These are phyloP conservation scores for Sitta europaea DNA, from an alignment of 2,113 vertebrate genomes.

Conservation along the genomic window DNA sequence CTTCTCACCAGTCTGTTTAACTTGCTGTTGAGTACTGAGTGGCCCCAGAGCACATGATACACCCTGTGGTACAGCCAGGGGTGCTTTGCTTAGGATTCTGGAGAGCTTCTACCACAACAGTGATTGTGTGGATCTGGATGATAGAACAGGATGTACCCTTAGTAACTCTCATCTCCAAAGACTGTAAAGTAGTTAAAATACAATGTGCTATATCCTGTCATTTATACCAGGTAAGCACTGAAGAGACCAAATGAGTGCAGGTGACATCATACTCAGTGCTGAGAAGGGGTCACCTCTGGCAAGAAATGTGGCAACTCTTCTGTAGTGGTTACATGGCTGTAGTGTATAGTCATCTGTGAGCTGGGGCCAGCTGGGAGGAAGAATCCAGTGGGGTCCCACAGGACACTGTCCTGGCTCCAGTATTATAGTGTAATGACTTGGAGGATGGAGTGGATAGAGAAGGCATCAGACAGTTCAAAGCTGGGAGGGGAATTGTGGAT, in stretches of 20 bases:
- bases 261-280: background rate
- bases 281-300: slow-evolving; percentile 16
- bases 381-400: slow-evolving; percentile 7
- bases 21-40: background rate
- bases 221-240: background rate
- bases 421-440: background rate
- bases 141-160: background rate
- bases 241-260: background rate
- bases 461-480: slow-evolving; percentile 29
- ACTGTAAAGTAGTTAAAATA: background rate
- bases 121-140: background rate
- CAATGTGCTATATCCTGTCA: background rate
- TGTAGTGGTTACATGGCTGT: background rate
- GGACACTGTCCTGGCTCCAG: slow-evolving; percentile 12
- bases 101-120: background rate
- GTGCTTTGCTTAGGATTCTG: background rate
- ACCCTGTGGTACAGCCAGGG: background rate
- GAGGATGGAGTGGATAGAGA: background rate
- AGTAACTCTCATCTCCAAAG: background rate
- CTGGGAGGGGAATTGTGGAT: background rate
- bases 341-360: slow-evolving; percentile 14
- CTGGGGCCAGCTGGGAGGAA: slow-evolving; percentile 11
- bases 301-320: background rate
- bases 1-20: background rate
- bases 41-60: background rate